A percentile compares a stretch with the other conserved stretches of the same genome.
Conservation (phyloP, 2,113 vertebrate species). For the Euleptes europaea region DNA sequence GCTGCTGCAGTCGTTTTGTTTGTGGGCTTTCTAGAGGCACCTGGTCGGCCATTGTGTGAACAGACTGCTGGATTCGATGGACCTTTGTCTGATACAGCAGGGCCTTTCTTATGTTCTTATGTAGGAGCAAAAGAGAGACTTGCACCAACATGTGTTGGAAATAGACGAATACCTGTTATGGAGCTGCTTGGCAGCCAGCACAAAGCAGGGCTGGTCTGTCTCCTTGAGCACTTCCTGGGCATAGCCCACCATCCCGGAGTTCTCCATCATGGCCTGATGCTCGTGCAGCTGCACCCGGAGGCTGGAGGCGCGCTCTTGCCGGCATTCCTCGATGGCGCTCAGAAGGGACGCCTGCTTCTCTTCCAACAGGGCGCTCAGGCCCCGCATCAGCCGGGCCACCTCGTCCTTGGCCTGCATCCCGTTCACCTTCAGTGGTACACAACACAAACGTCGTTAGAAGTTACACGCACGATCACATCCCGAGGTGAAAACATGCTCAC, state of each 20-base stretch:
- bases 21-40: no score
- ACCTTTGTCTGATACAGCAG: no score
- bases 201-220: slow-evolving; percentile 91
- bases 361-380: slow-evolving; percentile 82
- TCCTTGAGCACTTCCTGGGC: slow-evolving; percentile 96
- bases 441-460: no score
- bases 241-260: slow-evolving; percentile 89
- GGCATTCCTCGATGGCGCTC: slow-evolving; percentile 85
- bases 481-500: no score
- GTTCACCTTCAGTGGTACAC: slow-evolving; percentile 76
- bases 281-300: slow-evolving; percentile 85
- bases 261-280: slow-evolving; percentile 88
- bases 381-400: slow-evolving; percentile 82
- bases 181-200: slow-evolving; percentile 91
- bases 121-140: no score
- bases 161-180: slow-evolving; percentile 82
- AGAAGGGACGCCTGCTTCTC: slow-evolving; percentile 84
- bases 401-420: slow-evolving; percentile 87
- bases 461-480: no score
- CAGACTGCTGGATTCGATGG: no score
- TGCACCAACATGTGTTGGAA: no score
- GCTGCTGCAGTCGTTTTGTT: no score
- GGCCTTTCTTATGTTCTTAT: no score
- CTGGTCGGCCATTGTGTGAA: no score
- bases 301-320: slow-evolving; percentile 76